Evolutionary conservation across 2,888 invertebrate genomes (phyloP).

Genomic region (Chaetogeoica ovagalla): DNA sequence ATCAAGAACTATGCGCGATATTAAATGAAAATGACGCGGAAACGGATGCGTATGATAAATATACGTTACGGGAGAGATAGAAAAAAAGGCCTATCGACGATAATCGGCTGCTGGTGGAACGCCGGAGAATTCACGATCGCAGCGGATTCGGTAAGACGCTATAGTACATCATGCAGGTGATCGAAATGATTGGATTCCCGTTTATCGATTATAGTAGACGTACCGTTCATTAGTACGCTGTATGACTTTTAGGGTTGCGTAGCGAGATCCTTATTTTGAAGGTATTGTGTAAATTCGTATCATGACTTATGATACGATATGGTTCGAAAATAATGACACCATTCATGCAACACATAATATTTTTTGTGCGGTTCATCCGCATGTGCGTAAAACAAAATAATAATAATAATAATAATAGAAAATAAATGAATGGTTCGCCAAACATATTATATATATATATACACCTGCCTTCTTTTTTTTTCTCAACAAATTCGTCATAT

Average conservation of each 20-base stretch:
- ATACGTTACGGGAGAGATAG: no score
- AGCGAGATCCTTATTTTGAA: background rate
- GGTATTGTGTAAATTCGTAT: background rate
- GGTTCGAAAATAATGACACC: slow-evolving; percentile 8
- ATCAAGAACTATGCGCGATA: no score
- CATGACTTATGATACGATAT: no score
- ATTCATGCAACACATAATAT: background rate
- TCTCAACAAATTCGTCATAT: no score
- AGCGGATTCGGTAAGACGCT: no score
- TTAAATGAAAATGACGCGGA: no score
- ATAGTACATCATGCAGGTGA: background rate
- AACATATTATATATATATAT: no score
- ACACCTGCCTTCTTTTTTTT: no score
- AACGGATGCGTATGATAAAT: no score
- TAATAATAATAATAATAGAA: background rate
- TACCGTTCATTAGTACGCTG: background rate
- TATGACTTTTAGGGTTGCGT: background rate
- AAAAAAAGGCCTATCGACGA: no score
- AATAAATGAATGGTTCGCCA: background rate
- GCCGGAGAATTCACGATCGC: no score
- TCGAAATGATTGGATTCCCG: background rate
- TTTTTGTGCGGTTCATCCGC: background rate
- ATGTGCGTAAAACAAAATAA: background rate
- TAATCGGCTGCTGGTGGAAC: no score
- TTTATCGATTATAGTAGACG: background rate